A percentile compares a stretch with the other conserved stretches of the same genome.
Evolutionary conservation across 2,113 vertebrate genomes (phyloP).

Genomic region (Alligator mississippiensis): DNA sequence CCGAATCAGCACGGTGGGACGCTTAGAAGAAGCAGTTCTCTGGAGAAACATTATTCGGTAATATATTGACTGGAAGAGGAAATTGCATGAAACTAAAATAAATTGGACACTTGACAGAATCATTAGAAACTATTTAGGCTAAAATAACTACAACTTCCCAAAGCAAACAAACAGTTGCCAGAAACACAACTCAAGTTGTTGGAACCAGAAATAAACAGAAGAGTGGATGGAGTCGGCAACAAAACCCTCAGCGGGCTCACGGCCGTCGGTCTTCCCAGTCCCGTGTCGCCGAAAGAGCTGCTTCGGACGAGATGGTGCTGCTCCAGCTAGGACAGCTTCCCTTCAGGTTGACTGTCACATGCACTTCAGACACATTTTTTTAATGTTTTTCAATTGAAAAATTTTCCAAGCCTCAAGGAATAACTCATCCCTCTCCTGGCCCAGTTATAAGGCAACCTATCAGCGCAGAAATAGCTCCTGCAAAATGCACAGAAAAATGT

Average conservation of each 20-base stretch:
- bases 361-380: neutral
- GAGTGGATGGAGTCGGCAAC: constrained; percentile 12
- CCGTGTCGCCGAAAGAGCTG: neutral
- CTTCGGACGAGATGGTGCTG: neutral
- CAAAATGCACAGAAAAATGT: neutral
- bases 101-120: constrained; percentile 58
- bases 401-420: neutral
- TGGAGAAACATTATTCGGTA: neutral
- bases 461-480: neutral
- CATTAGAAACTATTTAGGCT: constrained; percentile 68
- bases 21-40: neutral
- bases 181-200: constrained; percentile 55
- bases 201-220: constrained; percentile 65
- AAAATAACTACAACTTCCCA: constrained; percentile 42
- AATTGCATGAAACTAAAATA: constrained; percentile 63
- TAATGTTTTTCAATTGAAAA: neutral
- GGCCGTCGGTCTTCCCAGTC: neutral
- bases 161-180: constrained; percentile 71
- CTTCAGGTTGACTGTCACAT: neutral
- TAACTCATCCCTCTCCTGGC: rapidly evolving
- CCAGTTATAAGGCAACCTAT: neutral
- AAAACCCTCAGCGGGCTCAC: neutral
- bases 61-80: constrained; percentile 37
- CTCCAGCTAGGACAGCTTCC: neutral
- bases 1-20: neutral